Base-by-base conservation (phyloP, 2,888 invertebrate species). In the Thera britannica region DNA sequence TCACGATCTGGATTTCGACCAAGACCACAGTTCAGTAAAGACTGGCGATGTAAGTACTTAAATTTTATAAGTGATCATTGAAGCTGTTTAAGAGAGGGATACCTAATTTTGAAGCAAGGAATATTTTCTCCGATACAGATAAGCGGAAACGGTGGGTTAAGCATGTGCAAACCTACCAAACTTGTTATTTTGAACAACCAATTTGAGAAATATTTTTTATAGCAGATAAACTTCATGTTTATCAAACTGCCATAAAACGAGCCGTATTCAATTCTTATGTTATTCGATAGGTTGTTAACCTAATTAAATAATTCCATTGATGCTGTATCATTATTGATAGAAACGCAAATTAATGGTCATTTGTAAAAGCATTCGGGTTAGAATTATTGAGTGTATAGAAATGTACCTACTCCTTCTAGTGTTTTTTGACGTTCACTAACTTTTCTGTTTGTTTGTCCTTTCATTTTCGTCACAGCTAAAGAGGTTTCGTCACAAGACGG, bases 1-100 rank as follows among this genome's bases (percentile, higher is more conserved):
- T 88, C 86, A 72, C 75, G 77, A 77, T 77, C 73, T 73, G 74
- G 74, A 74, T 73, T 74, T 68, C 60, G 59, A 59, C 55, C 49
- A 59, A 51, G 48, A 66, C 60, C 69, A 59, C 62, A 63, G 64
- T 6, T 7, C 46, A 54, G 58, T 57, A 38, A 63, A 66, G n/a
- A 57, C 41, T 70, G 55, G 58, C 61, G 63, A 60, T 64, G 48
- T 63, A 51, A 34, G 46, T 52, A 63, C 59, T 56, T 58, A 46
- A 12, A 67, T 64, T 64, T 62, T 7, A 44, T 23, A 48, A 67
- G 62, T 54, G 41, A 62, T 62, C 58, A 52, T 57, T 57, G 49
- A 62, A 36, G 35, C 23, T 44, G 41, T 55, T 46, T 36, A 62
- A 59, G 49, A 34, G 52, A 23, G 23, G 57, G 38, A 52, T 52